phyloP scores from a whole-genome alignment of 2,113 vertebrate species.

The Isurus oxyrinchus region DNA sequence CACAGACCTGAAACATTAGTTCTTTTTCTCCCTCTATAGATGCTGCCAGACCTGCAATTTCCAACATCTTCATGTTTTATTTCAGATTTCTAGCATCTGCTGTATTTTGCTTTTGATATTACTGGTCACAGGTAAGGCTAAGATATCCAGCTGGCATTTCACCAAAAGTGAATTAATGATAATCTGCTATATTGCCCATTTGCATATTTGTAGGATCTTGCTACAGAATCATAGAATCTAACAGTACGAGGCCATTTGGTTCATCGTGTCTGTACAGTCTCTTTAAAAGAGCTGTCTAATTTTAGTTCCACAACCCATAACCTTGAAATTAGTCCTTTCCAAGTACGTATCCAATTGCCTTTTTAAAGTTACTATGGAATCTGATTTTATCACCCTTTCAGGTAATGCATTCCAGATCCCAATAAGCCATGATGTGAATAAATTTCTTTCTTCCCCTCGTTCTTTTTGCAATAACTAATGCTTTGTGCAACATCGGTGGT shows the following conservation, averaged over 20 bases:
- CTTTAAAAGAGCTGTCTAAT: too few species aligned
- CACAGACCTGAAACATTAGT: too few species aligned
- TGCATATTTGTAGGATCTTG: neutral
- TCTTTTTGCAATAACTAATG: neutral
- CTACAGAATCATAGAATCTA: neutral
- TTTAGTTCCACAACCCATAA: too few species aligned
- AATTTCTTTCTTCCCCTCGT: neutral
- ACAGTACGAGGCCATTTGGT: neutral
- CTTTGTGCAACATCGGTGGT: neutral
- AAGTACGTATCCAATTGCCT: neutral
- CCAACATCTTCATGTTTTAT: too few species aligned
- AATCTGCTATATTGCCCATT: neutral
- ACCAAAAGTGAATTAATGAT: neutral
- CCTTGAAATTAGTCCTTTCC: neutral
- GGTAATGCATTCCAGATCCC: neutral
- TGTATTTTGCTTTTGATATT: too few species aligned
- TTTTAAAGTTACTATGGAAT: neutral
- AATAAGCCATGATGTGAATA: neutral
- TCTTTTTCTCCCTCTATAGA: too few species aligned
- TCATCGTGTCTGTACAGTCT: too few species aligned
- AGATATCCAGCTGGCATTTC: neutral
- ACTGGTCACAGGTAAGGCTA: neutral
- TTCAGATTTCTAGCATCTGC: too few species aligned
- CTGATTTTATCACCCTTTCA: too few species aligned
- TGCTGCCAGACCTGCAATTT: too few species aligned